Percentiles rank a stretch among this genome's conserved stretches.
phyloP scores from a whole-genome alignment of 2,888 invertebrate species.

The Caenorhabditis uteleia region DNA sequence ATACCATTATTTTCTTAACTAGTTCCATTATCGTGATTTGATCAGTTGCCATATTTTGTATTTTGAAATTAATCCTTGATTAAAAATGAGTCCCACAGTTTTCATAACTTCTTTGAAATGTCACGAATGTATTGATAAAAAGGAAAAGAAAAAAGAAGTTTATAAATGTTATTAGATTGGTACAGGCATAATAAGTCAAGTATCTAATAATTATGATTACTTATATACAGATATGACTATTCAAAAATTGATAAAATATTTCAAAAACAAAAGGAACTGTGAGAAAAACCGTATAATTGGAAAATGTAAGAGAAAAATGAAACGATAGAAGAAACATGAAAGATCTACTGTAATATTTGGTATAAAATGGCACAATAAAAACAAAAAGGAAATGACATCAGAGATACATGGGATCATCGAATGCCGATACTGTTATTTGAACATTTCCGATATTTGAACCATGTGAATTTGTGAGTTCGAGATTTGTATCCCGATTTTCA shows the following conservation, averaged over 20 bases:
- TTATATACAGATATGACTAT: neutral
- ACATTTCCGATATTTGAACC: conserved; percentile 7
- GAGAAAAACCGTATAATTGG: conserved; percentile 2
- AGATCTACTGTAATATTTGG: too few relatives aligned
- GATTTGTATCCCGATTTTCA: conserved; percentile 23
- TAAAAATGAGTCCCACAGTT: too few relatives aligned
- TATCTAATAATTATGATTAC: neutral
- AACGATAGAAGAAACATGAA: neutral
- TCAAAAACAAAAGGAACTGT: conserved; percentile 6
- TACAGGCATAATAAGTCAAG: too few relatives aligned
- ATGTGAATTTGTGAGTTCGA: neutral
- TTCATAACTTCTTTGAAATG: too few relatives aligned
- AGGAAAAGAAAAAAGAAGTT: too few relatives aligned
- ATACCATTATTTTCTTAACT: conserved; percentile 2
- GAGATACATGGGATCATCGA: conserved; percentile 51
- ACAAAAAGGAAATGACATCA: conserved; percentile 4
- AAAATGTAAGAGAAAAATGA: neutral
- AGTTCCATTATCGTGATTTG: neutral
- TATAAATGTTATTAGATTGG: too few relatives aligned
- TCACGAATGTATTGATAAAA: too few relatives aligned
- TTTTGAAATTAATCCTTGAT: too few relatives aligned
- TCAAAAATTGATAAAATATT: neutral
- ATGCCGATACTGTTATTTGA: conserved; percentile 34
- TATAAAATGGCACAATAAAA: neutral
- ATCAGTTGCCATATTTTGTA: too few relatives aligned